Evolutionary conservation across 2,888 invertebrate genomes (phyloP), one percentile per base, ranked within the genome.

Genomic region (Ormia ochracea): DNA sequence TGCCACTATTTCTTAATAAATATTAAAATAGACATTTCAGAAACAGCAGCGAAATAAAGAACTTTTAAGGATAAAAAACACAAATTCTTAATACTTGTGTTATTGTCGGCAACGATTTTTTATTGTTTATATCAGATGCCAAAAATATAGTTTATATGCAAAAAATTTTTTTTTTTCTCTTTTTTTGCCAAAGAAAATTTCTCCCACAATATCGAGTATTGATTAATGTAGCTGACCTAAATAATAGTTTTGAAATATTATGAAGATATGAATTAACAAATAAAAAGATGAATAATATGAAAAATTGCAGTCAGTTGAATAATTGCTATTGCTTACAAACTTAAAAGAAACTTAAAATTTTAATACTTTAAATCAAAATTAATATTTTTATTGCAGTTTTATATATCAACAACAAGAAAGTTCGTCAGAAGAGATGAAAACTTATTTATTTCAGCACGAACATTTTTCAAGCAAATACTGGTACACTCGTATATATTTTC

Each of bases 151-250:
- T 38, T 28, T 14, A 59, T 59, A 19, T 21, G 14, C 26, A 58
- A 19, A 58, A 45, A 3, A 31, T 43, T 28, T 28, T 9, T 65
- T 65, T 48, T 33, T 26, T 61, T 61, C 26, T 23, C 50, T 48
- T 33, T 26, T 61, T 61, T 38, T 23, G 59, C 41, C 14, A 59
- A 72, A 14, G 31, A 52, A 59, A 31, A 61, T 61, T 61, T 33
- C 50, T 41, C 52, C 61, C 14, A 61, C 72, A 41, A 52, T 19
- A 5, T 1, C 17, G 61, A 21, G 12, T 43, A 33, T 33, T 52
- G 72, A 72, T 43, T 43, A 56, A 69, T 45, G 45, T 21, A n/a
- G 21, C 21, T 69, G 56, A 10, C 45, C 56, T 45, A 56, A 56
- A 54, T 48, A 65, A 26, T 41, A 43, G n/a, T 33, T 56, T 41